Evolutionary conservation across 53 echinoderm and acorn worm genomes (phyloP).

Genomic region (Hippasteria phrygiana): DNA sequence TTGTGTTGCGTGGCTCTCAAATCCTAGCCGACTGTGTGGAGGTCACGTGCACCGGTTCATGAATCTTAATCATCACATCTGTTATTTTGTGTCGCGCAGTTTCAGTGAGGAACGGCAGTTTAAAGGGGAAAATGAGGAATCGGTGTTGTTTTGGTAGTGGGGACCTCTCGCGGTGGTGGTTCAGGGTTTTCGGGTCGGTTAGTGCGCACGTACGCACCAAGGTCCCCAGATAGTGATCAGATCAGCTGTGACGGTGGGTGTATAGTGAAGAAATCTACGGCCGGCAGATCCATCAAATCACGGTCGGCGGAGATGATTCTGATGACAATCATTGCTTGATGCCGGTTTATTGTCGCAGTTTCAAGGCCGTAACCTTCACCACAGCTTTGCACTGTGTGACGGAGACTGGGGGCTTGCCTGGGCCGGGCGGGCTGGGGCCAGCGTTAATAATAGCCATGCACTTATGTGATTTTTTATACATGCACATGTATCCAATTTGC

Average conservation of each 20-base stretch:
- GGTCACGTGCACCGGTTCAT: slow-evolving; percentile 62
- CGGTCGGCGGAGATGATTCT: background rate
- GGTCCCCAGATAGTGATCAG: background rate
- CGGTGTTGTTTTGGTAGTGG: background rate
- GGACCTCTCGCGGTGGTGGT: background rate
- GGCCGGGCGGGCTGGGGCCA: background rate
- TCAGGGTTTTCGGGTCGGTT: background rate
- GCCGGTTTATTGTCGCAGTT: background rate
- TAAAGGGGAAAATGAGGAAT: background rate
- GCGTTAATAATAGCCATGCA: no score
- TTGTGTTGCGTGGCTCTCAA: slow-evolving; percentile 34
- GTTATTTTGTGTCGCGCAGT: slow-evolving; percentile 51
- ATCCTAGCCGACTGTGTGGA: slow-evolving; percentile 35
- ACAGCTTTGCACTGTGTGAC: background rate
- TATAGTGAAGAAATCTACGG: background rate
- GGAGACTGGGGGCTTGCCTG: background rate
- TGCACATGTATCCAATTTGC: no score
- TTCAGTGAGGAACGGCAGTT: background rate
- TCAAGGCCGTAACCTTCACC: background rate
- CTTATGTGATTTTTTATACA: no score
- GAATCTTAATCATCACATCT: slow-evolving; percentile 58
- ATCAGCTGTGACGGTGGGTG: background rate
- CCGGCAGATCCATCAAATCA: background rate
- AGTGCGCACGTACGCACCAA: background rate
- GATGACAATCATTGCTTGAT: background rate